Conservation (phyloP, 2,888 invertebrate genomes). For the Chironomus riparius region DNA sequence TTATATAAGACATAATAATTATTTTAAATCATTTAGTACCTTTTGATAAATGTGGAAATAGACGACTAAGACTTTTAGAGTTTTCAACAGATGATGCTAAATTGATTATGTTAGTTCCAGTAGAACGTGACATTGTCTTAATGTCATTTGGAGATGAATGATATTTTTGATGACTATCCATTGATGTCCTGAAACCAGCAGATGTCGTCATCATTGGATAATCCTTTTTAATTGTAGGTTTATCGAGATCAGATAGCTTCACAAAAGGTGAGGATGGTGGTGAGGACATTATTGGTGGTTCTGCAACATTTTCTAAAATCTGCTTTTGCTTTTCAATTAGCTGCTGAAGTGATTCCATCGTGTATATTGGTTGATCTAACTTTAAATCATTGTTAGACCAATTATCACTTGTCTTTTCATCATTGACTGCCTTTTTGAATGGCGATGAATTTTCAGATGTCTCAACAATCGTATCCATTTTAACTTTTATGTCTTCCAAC, state of each 20-base stretch:
- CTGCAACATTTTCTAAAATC: constrained; percentile 40
- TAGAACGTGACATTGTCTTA: constrained; percentile 52
- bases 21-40: constrained; percentile 15
- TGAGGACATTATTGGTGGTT: constrained; percentile 39
- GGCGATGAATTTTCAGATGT: constrained; percentile 40
- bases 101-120: constrained; percentile 43
- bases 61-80: constrained; percentile 49
- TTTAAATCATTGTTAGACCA: constrained; percentile 29
- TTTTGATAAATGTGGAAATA: constrained; percentile 53
- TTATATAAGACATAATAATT: too few species aligned
- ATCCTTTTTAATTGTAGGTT: constrained; percentile 38
- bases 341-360: constrained; percentile 38
- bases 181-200: constrained; percentile 38
- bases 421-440: constrained; percentile 35
- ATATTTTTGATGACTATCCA: constrained; percentile 50
- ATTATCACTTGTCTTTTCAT: constrained; percentile 17
- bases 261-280: constrained; percentile 57
- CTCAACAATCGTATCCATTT: constrained; percentile 43
- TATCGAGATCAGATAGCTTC: constrained; percentile 70
- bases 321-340: constrained; percentile 41
- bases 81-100: constrained; percentile 51
- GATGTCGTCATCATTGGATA: constrained; percentile 36
- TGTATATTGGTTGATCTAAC: constrained; percentile 29
- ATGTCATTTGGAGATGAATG: constrained; percentile 55
- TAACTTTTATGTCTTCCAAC: constrained; percentile 35